Base-by-base conservation (phyloP, 1,140 invertebrate species). In the Mamestra configurata region DNA sequence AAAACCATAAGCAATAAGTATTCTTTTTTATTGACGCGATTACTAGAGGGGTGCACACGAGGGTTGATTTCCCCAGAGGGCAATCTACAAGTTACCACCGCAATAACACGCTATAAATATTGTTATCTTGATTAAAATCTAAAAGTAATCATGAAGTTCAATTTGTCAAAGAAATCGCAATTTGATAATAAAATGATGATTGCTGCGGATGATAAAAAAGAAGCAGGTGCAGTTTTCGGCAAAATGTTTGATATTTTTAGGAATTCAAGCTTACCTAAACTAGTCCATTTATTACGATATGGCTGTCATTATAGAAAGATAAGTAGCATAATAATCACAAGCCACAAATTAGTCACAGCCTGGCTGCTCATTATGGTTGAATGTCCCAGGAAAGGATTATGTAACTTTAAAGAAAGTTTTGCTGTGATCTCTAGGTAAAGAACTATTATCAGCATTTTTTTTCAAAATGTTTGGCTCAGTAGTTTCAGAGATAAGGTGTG, bases 41-140 rank as follows among this genome's bases (percentile, higher is more conserved):
- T 27, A 24, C 18, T 66, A 1, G 40, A 24, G 40, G 59, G 22
- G 66, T 0, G 22, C 40, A 46, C 0, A 46, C 0, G 20, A 55
- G 75, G 40, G 84, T 79, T 87, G 79, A 88, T 89, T 88, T 91
- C 89, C 89, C 90, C 64, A 15, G 86, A 83, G 90, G 18, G 35
- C 70, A 81, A 82, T 90, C 79, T 75, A 83, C 84, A 84, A 83
- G 78, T 88, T 79, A 80, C 73, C 80, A 86, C 66, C 78, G 73
- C 77, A 87, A 79, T 86, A 79, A 81, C 59, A 73, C 66, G 70
- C 72, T 57, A 78, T 27, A n/a, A 11, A 76, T 79, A 53, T 61
- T 78, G 20, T 88, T 88, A 92, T 92, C 86, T 84, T 79, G 79
- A 93, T 92, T 88, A 86, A 84, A 89, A 93, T 92, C 89, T 89